Base-by-base conservation (phyloP, 2,888 invertebrate species). In the Anoncus sp. region DNA sequence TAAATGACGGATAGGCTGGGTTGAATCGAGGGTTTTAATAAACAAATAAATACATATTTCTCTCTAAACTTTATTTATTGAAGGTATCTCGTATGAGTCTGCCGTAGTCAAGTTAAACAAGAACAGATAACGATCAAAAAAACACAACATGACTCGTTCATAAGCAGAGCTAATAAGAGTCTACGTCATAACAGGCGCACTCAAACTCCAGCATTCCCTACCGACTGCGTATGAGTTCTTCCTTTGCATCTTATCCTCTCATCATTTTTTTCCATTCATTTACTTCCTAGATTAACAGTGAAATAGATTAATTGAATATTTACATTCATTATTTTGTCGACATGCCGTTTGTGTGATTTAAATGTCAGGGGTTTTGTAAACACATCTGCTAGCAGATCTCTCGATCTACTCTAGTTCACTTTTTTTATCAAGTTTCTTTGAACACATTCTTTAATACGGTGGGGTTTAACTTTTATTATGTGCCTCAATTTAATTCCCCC, bases 321-420 rank as follows among this genome's bases (percentile, higher is more conserved):
- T 20, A 45, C 22, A 60, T 78, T 74, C 51, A 70, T 49, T 38
- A 78, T 65, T 20, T 60, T 63, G 22, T 63, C 45, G 1, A 51
- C 38, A 22, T 65, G 45, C 12, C 49, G 27, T 47, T 70, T 51
- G 31, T 78, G 78, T 18, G 75, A 14, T n/a, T 75, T 75, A 20
- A 78, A 75, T 1, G 75, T 18, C 20, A 78, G 53, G 1, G 77
- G 78, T 38, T 78, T 78, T 4, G 75, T 75, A 35, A 81, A 72
- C 4, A 82, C 81, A 57, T 81, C 82, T n/a, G 77, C 81, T 10
- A 82, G 10, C 38, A 81, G 81, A 38, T 73, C 66, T 40, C 72
- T 79, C 20, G 80, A 81, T 20, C 51, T 27, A 12, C 79, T 65
- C 80, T 74, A 82, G 35, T 20, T 40, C 38, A 79, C 62, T n/a